Conservation (phyloP, 1,140 invertebrate species). For the Leguminivora glycinivorella region DNA sequence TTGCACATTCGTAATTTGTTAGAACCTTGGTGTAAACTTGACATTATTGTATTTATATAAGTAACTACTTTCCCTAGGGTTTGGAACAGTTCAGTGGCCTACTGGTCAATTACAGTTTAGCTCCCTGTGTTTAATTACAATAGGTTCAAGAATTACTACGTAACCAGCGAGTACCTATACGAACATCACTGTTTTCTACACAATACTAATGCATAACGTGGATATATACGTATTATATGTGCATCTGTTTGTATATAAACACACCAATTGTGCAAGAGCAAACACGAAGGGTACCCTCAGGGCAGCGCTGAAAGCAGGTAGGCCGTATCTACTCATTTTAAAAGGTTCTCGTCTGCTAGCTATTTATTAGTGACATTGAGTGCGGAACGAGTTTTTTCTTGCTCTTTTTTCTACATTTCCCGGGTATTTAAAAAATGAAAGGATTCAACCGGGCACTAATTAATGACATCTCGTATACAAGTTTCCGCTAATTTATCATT, state of each 20-base stretch:
- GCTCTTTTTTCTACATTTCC: slow-evolving; percentile 30
- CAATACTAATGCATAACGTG: not conserved
- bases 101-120: too few relatives aligned
- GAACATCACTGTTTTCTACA: not conserved
- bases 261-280: not conserved
- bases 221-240: not conserved
- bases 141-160: too few relatives aligned
- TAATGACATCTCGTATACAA: slow-evolving; percentile 34
- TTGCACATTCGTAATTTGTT: too few relatives aligned
- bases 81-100: too few relatives aligned
- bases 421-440: slow-evolving; percentile 35
- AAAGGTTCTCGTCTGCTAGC: slow-evolving; percentile 33
- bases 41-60: too few relatives aligned
- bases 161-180: not conserved
- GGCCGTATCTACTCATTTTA: slow-evolving; percentile 29
- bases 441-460: slow-evolving; percentile 34
- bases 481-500: slow-evolving; percentile 19
- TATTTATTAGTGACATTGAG: slow-evolving; percentile 41
- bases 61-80: too few relatives aligned
- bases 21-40: too few relatives aligned
- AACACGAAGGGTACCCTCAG: slow-evolving; percentile 5
- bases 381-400: slow-evolving; percentile 30
- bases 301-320: slow-evolving; percentile 7
- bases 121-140: too few relatives aligned
- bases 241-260: not conserved